Conservation (phyloP, 1,140 invertebrate genomes). For the Melanaphis sacchari region DNA sequence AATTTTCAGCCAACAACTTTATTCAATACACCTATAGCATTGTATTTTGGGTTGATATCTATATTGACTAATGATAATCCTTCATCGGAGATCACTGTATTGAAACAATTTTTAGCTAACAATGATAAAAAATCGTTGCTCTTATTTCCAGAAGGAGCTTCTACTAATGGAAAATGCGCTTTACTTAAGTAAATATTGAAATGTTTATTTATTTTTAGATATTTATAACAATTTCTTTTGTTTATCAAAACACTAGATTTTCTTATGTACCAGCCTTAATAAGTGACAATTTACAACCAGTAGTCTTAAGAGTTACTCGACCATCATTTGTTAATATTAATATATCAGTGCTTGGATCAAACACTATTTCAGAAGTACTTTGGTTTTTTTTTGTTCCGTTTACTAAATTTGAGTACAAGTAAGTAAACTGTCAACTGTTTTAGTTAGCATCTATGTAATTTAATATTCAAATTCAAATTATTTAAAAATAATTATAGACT, state of each 20-base stretch:
- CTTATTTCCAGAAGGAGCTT: slow-evolving; percentile 66
- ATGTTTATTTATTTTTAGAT: neutral
- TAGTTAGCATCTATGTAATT: neutral
- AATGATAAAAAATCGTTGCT: slow-evolving; percentile 62
- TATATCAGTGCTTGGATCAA: slow-evolving; percentile 63
- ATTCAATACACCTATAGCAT: slow-evolving; percentile 7
- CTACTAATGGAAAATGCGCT: slow-evolving; percentile 66
- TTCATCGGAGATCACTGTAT: neutral
- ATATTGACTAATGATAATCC: neutral
- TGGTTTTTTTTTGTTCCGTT: slow-evolving; percentile 67
- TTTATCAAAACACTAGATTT: slow-evolving; percentile 35
- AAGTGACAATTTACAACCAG: slow-evolving; percentile 61
- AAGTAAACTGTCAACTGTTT: slow-evolving; percentile 58
- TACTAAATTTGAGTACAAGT: slow-evolving; percentile 66
- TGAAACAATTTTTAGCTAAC: slow-evolving; percentile 37
- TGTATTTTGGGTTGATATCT: slow-evolving; percentile 8
- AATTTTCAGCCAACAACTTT: slow-evolving; percentile 15
- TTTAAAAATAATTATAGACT: slow-evolving; percentile 1
- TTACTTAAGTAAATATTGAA: slow-evolving; percentile 64
- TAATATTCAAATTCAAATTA: neutral
- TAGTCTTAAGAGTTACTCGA: slow-evolving; percentile 61
- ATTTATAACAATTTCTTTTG: neutral
- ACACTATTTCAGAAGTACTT: slow-evolving; percentile 65
- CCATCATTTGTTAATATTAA: slow-evolving; percentile 62
- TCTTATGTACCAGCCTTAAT: slow-evolving; percentile 61